Evolutionary conservation across 2,888 invertebrate genomes (phyloP).

Genomic region (Agrotis clavis): DNA sequence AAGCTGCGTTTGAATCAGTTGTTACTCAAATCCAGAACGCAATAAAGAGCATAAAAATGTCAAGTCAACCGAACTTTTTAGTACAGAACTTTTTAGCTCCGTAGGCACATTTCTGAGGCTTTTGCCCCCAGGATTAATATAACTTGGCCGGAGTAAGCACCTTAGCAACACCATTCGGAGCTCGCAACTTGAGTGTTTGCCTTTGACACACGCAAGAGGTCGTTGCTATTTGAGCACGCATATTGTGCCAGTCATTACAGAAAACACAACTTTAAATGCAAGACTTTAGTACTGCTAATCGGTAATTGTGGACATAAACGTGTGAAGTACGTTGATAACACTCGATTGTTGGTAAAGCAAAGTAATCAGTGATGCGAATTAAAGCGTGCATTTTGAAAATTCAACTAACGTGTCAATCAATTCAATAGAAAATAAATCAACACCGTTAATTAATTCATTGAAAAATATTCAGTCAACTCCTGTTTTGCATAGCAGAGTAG

Average conservation of each 20-base stretch:
- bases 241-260: slow-evolving; percentile 51
- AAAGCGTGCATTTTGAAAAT: slow-evolving; percentile 2
- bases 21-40: slow-evolving; percentile 7
- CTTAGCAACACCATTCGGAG: slow-evolving; percentile 60
- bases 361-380: background rate
- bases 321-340: slow-evolving; percentile 23
- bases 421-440: background rate
- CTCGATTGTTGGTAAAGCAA: slow-evolving; percentile 11
- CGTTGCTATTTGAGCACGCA: slow-evolving; percentile 65
- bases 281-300: slow-evolving; percentile 31
- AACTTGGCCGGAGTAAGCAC: slow-evolving; percentile 56
- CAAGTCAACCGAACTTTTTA: slow-evolving; percentile 18
- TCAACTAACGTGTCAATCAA: background rate
- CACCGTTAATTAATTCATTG: slow-evolving; percentile 1
- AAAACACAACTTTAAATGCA: slow-evolving; percentile 58
- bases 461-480: slow-evolving; percentile 24
- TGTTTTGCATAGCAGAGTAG: background rate
- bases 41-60: slow-evolving; percentile 21
- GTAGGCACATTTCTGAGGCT: slow-evolving; percentile 45
- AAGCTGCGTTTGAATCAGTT: slow-evolving; percentile 28
- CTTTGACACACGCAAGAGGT: slow-evolving; percentile 69
- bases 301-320: slow-evolving; percentile 3
- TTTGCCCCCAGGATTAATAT: slow-evolving; percentile 60
- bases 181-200: slow-evolving; percentile 66
- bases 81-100: slow-evolving; percentile 15